phyloP scores from a whole-genome alignment of 2,797 vertebrate genomes.

The Microcaecilia unicolor region DNA sequence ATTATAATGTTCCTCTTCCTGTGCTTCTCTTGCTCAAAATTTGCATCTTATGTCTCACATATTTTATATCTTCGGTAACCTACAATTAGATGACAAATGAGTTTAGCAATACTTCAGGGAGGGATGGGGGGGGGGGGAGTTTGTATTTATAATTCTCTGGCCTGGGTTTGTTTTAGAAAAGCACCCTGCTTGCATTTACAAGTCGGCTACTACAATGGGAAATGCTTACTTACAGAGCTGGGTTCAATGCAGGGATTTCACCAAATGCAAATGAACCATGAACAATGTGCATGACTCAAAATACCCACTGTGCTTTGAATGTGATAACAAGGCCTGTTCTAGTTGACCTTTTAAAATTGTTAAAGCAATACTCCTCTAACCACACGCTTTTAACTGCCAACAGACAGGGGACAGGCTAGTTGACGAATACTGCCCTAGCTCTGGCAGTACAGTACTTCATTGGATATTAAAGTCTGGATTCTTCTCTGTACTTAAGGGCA shows the following conservation, averaged over 20 bases:
- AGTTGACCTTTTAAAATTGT: conserved; percentile 54
- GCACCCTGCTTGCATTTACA: conserved; percentile 15
- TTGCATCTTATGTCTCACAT: too few relatives aligned
- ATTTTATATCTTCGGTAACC: too few relatives aligned
- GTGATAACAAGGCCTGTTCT: conserved; percentile 27
- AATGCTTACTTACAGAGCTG: conserved; percentile 43
- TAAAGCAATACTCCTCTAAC: conserved; percentile 45
- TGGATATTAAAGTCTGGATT: too few relatives aligned
- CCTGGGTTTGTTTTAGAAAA: conserved; percentile 19
- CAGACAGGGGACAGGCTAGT: neutral
- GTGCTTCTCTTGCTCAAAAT: too few relatives aligned
- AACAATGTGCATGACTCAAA: conserved; percentile 64
- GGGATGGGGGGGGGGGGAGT: too few relatives aligned
- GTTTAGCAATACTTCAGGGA: conserved; percentile 17
- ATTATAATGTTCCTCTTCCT: too few relatives aligned
- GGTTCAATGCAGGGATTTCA: conserved; percentile 60
- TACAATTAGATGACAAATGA: conserved; percentile 15
- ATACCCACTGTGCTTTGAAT: conserved; percentile 55
- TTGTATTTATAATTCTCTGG: too few relatives aligned
- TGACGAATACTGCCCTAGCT: too few relatives aligned
- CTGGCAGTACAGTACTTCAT: too few relatives aligned
- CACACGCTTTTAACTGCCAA: conserved; percentile 51
- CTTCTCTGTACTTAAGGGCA: too few relatives aligned
- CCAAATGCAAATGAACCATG: conserved; percentile 66
- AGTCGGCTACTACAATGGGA: conserved; percentile 28